phyloP scores from a whole-genome alignment of 1,140 invertebrate species.

The Cydia pomonella region DNA sequence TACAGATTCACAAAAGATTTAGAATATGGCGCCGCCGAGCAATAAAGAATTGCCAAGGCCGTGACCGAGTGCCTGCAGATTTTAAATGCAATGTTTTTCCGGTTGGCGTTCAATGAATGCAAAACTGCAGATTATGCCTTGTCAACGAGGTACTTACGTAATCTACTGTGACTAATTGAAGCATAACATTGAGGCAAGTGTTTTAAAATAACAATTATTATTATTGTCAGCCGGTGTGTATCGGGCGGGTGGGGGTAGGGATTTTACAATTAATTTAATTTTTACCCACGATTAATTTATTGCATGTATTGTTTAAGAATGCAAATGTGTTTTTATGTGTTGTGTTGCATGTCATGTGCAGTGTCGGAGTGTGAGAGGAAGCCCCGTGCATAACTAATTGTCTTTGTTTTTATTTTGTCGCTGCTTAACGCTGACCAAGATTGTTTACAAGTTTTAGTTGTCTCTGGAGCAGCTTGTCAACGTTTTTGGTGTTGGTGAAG shows the following conservation, averaged over 20 bases:
- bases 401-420: constrained; percentile 28
- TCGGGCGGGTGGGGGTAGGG: not conserved
- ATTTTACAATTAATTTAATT: constrained; percentile 45
- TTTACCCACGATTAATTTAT: constrained; percentile 62
- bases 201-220: not conserved
- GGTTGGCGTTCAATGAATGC: constrained; percentile 7
- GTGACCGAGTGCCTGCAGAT: constrained; percentile 14
- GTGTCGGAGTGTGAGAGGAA: constrained; percentile 39
- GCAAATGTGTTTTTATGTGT: constrained; percentile 42
- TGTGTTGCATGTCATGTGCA: constrained; percentile 39
- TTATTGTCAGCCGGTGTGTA: not conserved
- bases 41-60: constrained; percentile 17
- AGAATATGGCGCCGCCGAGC: constrained; percentile 1
- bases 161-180: not conserved
- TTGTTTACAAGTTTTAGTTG: constrained; percentile 14
- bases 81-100: constrained; percentile 21
- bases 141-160: not conserved
- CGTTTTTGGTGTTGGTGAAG: constrained; percentile 3
- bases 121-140: constrained; percentile 8
- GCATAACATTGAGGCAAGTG: not conserved
- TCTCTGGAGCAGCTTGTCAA: not conserved
- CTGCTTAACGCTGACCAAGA: constrained; percentile 1
- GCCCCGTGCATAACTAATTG: constrained; percentile 23
- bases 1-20: constrained; percentile 12
- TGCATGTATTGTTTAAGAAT: constrained; percentile 56